Conservation (phyloP, 2,888 invertebrate genomes). For the Rhagonycha lutea region DNA sequence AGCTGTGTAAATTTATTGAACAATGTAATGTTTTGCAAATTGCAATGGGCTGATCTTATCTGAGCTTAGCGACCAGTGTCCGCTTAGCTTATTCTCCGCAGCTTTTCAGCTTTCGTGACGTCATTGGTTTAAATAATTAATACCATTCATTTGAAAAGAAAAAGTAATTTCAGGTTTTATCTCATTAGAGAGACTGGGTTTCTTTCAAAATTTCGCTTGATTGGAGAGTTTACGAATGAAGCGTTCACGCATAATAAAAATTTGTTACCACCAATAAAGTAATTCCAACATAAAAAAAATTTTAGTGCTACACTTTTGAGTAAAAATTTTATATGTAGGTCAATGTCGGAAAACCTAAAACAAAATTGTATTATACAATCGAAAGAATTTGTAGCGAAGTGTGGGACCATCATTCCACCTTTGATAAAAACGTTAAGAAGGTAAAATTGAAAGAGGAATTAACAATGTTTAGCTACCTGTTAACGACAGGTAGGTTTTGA, state of each 20-base stretch:
- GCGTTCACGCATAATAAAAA: background rate
- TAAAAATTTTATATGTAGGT: background rate
- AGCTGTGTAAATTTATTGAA: too few relatives aligned
- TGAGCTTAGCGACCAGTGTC: background rate
- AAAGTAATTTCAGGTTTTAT: too few relatives aligned
- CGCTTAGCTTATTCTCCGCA: background rate
- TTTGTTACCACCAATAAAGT: background rate
- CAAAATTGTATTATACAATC: background rate
- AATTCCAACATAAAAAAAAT: background rate
- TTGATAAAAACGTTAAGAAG: background rate
- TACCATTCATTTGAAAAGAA: background rate
- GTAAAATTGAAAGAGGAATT: background rate
- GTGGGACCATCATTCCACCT: background rate
- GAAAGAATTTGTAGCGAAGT: background rate
- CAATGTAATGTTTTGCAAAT: too few relatives aligned
- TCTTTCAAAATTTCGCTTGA: background rate
- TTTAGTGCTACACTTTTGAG: background rate
- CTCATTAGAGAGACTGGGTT: background rate
- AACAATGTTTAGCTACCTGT: background rate
- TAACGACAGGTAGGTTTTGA: background rate
- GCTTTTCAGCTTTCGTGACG: background rate
- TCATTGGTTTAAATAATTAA: background rate
- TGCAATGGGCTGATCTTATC: too few relatives aligned
- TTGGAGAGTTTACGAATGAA: background rate
- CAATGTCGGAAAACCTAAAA: background rate